A percentile compares a stretch with the other conserved stretches of the same genome.
These are phyloP conservation scores for Drosophila merina DNA, from an alignment of 2,888 invertebrate species.

Conservation along the genomic window DNA sequence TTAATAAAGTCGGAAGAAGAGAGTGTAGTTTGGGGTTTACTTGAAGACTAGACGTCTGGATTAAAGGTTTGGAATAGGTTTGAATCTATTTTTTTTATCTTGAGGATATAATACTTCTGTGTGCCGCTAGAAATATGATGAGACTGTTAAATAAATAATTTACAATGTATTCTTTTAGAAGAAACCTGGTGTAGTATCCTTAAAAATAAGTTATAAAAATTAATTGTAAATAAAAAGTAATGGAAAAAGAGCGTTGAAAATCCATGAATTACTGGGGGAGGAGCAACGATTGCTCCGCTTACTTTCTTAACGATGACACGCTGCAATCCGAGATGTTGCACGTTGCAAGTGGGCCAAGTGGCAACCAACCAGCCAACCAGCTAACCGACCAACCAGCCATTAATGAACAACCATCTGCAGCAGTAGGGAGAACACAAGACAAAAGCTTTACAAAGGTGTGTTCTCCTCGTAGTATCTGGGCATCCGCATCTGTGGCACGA, in stretches of 20 bases:
- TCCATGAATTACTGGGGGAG: conserved; percentile 37
- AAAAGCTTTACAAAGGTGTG: conserved; percentile 57
- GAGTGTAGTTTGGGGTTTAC: neutral
- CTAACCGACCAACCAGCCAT: conserved; percentile 52
- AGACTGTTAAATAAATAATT: no score
- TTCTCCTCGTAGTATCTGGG: conserved; percentile 27
- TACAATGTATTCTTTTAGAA: no score
- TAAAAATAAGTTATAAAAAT: neutral
- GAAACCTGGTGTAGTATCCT: neutral
- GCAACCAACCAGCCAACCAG: conserved; percentile 51
- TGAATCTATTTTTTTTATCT: no score
- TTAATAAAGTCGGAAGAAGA: conserved; percentile 1
- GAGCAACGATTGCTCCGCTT: conserved; percentile 47
- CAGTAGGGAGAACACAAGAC: conserved; percentile 28
- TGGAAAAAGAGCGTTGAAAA: neutral
- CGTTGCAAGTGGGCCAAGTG: conserved; percentile 27
- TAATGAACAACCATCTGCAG: conserved; percentile 39
- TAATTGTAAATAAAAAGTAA: neutral
- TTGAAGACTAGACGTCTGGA: neutral
- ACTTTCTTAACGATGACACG: conserved; percentile 43
- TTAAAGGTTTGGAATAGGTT: neutral
- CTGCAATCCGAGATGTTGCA: conserved; percentile 49
- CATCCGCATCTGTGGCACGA: conserved; percentile 27
- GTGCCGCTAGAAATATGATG: no score
- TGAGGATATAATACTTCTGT: no score